Evolutionary conservation across 2,797 vertebrate species (phyloP).

Genomic region (Necrosyrtes monachus): DNA sequence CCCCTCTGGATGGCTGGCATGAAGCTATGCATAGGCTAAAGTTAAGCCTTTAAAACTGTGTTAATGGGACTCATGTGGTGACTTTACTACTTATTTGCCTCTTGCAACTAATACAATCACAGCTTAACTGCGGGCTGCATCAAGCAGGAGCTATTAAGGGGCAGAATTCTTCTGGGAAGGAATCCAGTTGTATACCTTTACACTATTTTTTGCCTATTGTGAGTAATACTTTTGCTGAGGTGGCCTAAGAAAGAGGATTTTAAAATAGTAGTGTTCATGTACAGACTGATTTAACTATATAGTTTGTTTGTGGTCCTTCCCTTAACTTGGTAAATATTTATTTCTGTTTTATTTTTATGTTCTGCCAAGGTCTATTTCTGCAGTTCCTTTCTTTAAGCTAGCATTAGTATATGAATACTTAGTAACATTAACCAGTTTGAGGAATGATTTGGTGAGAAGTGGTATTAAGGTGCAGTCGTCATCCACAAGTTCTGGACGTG

Average conservation of each 20-base stretch:
- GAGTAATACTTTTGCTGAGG: not conserved
- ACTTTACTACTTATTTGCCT: not conserved
- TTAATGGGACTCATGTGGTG: not conserved
- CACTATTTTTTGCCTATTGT: not conserved
- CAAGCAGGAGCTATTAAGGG: not conserved
- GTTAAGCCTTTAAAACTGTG: not conserved
- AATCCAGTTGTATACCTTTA: not conserved
- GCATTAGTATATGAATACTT: not conserved
- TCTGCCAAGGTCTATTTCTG: not conserved
- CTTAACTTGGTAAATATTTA: not conserved
- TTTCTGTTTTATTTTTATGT: not conserved
- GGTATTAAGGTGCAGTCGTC: not conserved
- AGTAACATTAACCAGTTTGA: not conserved
- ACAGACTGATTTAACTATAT: not conserved
- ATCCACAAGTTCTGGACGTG: fast-evolving
- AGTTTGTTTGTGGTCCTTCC: not conserved
- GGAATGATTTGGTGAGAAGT: not conserved
- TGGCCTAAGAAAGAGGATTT: not conserved
- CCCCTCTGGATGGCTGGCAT: not conserved
- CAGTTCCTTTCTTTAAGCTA: not conserved
- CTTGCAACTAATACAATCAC: not conserved
- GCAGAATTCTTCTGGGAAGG: not conserved
- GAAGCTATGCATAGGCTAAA: not conserved
- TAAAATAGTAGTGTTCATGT: not conserved
- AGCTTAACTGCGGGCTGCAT: not conserved